Base-by-base conservation (phyloP, 2,113 vertebrate species). In the Mixornis gularis region DNA sequence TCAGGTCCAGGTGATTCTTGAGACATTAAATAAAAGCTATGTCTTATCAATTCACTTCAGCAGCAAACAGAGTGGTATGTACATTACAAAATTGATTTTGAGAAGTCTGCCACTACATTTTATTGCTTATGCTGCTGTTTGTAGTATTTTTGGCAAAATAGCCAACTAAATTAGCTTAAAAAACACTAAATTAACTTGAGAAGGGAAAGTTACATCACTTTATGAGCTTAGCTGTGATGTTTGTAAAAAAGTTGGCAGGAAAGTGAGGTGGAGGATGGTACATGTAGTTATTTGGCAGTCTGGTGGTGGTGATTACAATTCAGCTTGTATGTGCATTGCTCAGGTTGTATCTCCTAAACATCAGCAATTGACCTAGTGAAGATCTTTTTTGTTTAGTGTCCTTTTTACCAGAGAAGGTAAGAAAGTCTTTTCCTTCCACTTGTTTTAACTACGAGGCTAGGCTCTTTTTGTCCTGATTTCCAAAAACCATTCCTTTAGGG, bases 21-120 rank as follows among this genome's bases (percentile, higher is more conserved):
- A 95, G 80, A 89, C 68, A 63, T 79, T 79, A 94, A 94, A 94
- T 83, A 89, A 92, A 89, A 95, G 49, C 77, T 53, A 8, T 51
- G 27, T 93, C 72, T 85, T 91, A 74, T 4, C 81, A 87, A 65
- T 90, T 96, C 85, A 60, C 63, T 91, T 95, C 65, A 94, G 66
- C 85, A 80, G 72, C 88, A 85, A 71, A 80, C 7, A 8, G 74
- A 79, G 71, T 3, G 21, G 53, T 79, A 91, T 65, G 27, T 92
- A 20, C 59, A 46, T 90, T 93, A 60, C 71, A 90, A 95, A 94
- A 95, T 78, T 48, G 81, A 91, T 96, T 88, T 84, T 92, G 84
- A 88, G 72, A 94, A 72, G 80, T 77, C 40, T 96, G 69, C 59
- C 29, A 9, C 72, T 96, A 77, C 5, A 32, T 26, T 89, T 90